Conservation (phyloP, 2,797 vertebrate genomes). For the Sciurus vulgaris region DNA sequence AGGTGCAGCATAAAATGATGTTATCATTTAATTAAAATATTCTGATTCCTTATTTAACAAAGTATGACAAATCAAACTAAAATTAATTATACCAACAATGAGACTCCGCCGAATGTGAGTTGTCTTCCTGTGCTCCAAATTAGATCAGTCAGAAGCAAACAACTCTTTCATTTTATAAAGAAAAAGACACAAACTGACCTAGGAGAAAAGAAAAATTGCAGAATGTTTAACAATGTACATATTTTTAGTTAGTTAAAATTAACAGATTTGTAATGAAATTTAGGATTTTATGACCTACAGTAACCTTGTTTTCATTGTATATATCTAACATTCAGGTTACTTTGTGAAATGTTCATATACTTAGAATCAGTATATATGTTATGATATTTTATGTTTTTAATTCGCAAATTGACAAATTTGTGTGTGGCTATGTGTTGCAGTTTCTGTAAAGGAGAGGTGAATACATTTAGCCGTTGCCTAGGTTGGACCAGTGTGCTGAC, state of each 20-base stretch:
- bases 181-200: not conserved
- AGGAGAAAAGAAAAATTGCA: not conserved
- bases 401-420: not conserved
- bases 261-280: constrained; percentile 9
- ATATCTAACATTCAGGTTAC: not conserved
- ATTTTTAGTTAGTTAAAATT: constrained; percentile 6
- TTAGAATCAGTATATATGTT: not conserved
- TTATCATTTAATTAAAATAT: constrained; percentile 77
- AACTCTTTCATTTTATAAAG: not conserved
- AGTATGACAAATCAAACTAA: constrained; percentile 32
- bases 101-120: not conserved
- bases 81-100: constrained; percentile 61
- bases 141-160: constrained; percentile 4
- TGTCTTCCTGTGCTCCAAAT: constrained; percentile 6
- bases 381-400: not conserved
- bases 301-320: not conserved
- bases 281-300: not conserved
- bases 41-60: constrained; percentile 51
- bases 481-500: not conserved
- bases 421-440: not conserved
- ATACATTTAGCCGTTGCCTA: not conserved
- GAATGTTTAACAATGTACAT: not conserved
- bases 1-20: not conserved
- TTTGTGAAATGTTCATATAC: constrained; percentile 14
- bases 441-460: not conserved